These are phyloP conservation scores for Cataglyphis rosenhaueri DNA, from an alignment of 2,888 invertebrate species.

Conservation along the genomic window DNA sequence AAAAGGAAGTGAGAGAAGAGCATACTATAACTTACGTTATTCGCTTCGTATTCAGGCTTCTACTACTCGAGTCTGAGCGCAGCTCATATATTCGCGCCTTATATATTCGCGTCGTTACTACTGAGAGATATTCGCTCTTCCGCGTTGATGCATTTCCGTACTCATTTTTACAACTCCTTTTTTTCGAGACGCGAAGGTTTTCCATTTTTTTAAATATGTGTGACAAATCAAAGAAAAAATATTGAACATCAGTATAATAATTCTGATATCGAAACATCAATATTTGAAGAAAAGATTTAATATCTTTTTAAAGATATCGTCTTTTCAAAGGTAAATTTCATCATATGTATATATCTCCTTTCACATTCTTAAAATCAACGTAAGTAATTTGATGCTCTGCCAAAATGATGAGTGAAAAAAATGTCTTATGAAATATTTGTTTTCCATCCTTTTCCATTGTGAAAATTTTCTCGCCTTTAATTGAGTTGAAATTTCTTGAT, in stretches of 20 bases:
- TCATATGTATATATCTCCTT: neutral
- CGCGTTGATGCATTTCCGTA: neutral
- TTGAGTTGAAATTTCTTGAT: no score
- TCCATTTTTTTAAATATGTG: neutral
- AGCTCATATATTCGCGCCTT: conserved; percentile 3
- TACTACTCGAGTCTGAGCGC: conserved; percentile 25
- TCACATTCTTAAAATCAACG: no score
- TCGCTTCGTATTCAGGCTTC: conserved; percentile 30
- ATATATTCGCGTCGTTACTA: conserved; percentile 16
- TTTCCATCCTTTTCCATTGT: no score
- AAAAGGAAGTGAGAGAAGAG: neutral
- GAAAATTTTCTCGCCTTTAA: no score
- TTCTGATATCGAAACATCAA: neutral
- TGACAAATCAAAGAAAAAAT: neutral
- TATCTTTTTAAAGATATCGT: neutral
- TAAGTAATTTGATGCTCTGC: no score
- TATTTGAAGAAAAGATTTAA: neutral
- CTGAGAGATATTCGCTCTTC: conserved; percentile 21
- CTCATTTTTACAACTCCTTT: neutral
- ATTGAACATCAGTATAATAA: neutral
- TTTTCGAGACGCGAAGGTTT: neutral
- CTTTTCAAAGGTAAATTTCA: neutral
- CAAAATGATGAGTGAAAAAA: no score
- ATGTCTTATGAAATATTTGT: no score
- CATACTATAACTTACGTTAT: neutral